A percentile compares a stretch with the other conserved stretches of the same genome.
Conservation (phyloP, 1,140 invertebrate genomes). For the Habropoda laboriosa region DNA sequence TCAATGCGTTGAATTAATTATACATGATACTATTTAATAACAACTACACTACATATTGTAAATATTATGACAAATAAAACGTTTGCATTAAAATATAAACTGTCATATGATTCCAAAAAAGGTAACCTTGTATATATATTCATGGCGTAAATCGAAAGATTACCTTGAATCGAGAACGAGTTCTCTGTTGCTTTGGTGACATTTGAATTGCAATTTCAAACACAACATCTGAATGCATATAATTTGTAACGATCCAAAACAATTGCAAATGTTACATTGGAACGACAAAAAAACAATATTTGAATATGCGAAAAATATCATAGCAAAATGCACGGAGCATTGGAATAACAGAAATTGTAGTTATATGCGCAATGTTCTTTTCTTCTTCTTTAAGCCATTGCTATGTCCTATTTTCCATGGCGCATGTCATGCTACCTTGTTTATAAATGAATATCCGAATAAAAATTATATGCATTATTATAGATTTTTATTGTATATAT, state of each 20-base stretch:
- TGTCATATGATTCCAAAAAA: not conserved
- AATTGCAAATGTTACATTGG: not conserved
- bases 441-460: conserved; percentile 53
- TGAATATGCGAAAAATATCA: conserved; percentile 23
- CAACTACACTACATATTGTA: not conserved
- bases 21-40: not conserved
- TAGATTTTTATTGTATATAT: not conserved
- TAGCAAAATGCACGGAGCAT: conserved; percentile 19
- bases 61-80: not conserved
- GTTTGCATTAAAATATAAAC: not conserved
- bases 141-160: conserved; percentile 10
- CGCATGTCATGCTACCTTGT: conserved; percentile 56
- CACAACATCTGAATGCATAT: conserved; percentile 34
- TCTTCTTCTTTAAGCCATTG: conserved; percentile 47
- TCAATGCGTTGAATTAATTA: not conserved
- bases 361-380: conserved; percentile 11
- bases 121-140: conserved; percentile 2
- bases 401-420: conserved; percentile 61
- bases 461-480: conserved; percentile 24
- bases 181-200: conserved; percentile 70
- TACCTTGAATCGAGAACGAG: conserved; percentile 75
- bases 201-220: conserved; percentile 66
- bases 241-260: conserved; percentile 4
- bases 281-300: not conserved
- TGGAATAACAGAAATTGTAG: conserved; percentile 7